Conservation (phyloP, 2,797 vertebrate species). For the Sylvilagus floridanus region DNA sequence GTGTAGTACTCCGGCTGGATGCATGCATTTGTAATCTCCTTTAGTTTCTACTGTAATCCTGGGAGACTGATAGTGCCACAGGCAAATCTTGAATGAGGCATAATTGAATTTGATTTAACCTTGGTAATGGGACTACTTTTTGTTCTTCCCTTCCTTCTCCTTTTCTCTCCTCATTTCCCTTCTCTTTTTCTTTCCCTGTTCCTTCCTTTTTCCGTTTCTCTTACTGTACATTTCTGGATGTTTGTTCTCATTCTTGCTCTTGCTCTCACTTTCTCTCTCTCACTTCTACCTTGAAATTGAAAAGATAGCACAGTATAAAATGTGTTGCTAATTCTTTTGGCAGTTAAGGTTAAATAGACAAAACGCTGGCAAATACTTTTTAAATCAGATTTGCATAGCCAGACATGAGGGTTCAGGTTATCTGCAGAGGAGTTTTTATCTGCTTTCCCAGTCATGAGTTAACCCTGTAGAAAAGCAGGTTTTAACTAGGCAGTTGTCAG, state of each 20-base stretch:
- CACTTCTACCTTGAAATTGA: neutral
- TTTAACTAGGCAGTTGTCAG: neutral
- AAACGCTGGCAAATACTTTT: neutral
- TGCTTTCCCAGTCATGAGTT: neutral
- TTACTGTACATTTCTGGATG: neutral
- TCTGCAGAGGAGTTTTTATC: neutral
- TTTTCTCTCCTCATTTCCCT: neutral
- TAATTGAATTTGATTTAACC: neutral
- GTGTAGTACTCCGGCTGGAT: neutral
- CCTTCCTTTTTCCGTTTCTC: neutral
- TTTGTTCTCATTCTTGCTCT: neutral
- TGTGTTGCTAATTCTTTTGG: slow-evolving; percentile 3
- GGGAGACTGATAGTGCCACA: neutral
- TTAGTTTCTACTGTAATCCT: neutral
- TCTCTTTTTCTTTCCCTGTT: neutral
- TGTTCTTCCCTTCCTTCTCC: neutral
- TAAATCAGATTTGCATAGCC: slow-evolving; percentile 12
- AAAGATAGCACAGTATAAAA: neutral
- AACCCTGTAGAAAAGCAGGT: neutral
- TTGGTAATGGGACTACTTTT: neutral
- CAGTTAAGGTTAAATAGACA: slow-evolving; percentile 33
- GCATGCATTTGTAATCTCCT: neutral
- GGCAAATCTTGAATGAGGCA: neutral
- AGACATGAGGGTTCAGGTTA: neutral
- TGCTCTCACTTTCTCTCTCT: neutral